phyloP scores from a whole-genome alignment of 2,113 vertebrate species.

The Ranitomeya imitator region DNA sequence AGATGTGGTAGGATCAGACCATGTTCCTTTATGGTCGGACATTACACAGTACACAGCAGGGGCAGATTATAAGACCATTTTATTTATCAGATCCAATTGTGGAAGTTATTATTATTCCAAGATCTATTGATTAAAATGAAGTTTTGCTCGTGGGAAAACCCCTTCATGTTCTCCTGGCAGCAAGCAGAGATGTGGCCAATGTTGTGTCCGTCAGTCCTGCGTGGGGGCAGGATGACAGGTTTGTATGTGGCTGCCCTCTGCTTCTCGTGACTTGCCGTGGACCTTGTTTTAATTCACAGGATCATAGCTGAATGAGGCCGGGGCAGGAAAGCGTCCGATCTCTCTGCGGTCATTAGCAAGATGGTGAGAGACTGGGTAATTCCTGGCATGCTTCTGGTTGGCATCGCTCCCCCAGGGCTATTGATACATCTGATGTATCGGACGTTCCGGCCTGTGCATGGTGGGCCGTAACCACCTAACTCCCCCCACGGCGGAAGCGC shows the following conservation, averaged over 20 bases:
- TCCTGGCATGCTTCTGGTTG: constrained; percentile 15
- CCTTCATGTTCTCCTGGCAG: no score
- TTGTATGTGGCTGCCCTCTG: neutral
- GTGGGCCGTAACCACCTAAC: neutral
- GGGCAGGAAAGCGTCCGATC: constrained; percentile 14
- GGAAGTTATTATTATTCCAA: no score
- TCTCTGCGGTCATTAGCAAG: neutral
- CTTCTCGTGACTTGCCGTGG: neutral
- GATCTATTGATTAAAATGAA: no score
- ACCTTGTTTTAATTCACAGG: constrained; percentile 35
- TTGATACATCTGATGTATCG: constrained; percentile 3
- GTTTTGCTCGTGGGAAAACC: no score
- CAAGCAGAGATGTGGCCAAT: no score
- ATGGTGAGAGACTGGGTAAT: constrained; percentile 37
- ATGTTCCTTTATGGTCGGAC: no score
- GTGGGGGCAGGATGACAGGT: neutral
- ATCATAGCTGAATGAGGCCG: constrained; percentile 10
- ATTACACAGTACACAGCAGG: no score
- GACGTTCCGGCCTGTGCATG: constrained; percentile 35
- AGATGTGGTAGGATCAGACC: no score
- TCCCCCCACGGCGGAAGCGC: neutral
- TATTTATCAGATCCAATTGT: no score
- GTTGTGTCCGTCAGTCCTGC: neutral
- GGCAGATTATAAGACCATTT: no score
- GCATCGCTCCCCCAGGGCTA: constrained; percentile 10